Evolutionary conservation across 2,888 invertebrate species (phyloP), one percentile per base, ranked within the genome.

Genomic region (Pyrochroa serraticornis): DNA sequence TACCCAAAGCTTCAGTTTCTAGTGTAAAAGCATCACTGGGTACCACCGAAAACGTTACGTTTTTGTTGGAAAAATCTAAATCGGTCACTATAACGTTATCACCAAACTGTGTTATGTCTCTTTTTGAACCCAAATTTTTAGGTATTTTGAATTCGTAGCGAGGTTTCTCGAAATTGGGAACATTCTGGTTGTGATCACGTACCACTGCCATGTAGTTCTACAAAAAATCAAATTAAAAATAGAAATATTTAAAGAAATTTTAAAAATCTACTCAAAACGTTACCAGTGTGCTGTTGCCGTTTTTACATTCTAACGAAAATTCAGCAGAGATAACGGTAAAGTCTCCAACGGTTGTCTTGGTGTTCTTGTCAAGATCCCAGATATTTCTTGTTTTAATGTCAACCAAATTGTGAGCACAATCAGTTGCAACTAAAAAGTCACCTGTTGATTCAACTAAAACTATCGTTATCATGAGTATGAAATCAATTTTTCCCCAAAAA

Each of bases 31-130:
- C 71, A 54, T 73, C 66, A 1, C 63, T 64, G 1, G 71, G 67
- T 30, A 49, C 41, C 5, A 75, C 60, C 5, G 55, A 43, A 50
- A 74, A 74, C 6, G 37, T 62, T n/a, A 77, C 47, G 1, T 51
- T 12, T 13, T 60, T 64, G 38, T 82, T 85, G 0, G 83, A 82
- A 7, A 85, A 79, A 69, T 85, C 85, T 30, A 82, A 77, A 67
- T 85, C 85, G 62, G 78, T 75, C 0, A 79, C 84, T 41, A 69
- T 71, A 7, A 85, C 77, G 22, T 77, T 73, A 0, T 49, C 59
- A 36, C 79, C 76, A n/a, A 78, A 71, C 43, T 78, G 74, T 1
- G 82, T 80, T 22, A 84, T 70, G 8, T 76, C 66, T 52, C 73
- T 79, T 0, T 79, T 79, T 7, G 81, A 81, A 34, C 82, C 65